Evolutionary conservation across 2,888 invertebrate genomes (phyloP).

Genomic region (Drosophila koepferae): DNA sequence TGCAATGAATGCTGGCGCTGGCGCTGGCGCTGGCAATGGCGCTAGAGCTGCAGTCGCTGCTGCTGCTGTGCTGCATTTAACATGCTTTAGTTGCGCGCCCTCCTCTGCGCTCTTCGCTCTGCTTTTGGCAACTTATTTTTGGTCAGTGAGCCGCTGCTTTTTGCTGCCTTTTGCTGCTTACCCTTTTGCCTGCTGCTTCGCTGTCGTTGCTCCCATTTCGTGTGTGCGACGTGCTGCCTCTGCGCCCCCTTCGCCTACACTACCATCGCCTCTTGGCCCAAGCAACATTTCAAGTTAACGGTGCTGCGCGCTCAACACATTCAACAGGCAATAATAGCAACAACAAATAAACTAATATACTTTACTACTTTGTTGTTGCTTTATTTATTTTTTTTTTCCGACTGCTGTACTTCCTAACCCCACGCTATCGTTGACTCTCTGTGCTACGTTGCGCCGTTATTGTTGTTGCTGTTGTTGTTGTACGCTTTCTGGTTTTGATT

Average conservation of each 20-base stretch:
- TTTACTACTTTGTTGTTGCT: constrained; percentile 13
- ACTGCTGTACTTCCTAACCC: constrained; percentile 3
- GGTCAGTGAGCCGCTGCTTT: constrained; percentile 29
- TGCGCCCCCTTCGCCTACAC: not conserved
- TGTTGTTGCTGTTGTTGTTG: constrained; percentile 41
- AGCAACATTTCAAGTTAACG: constrained; percentile 64
- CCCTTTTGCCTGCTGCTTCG: constrained; percentile 39
- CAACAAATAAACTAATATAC: constrained; percentile 70
- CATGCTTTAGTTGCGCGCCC: constrained; percentile 18
- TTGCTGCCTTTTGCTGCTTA: constrained; percentile 25
- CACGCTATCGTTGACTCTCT: constrained; percentile 18
- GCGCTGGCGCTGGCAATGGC: not conserved
- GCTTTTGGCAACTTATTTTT: constrained; percentile 46
- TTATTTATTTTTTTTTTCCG: not conserved
- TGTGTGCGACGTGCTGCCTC: too few relatives aligned
- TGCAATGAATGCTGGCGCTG: constrained; percentile 40
- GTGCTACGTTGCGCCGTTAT: constrained; percentile 5
- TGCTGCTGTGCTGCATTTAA: constrained; percentile 27
- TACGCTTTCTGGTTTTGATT: constrained; percentile 76
- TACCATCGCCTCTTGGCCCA: constrained; percentile 14
- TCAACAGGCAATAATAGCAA: constrained; percentile 57
- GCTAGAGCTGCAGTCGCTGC: not conserved
- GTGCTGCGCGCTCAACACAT: constrained; percentile 57
- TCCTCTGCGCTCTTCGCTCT: constrained; percentile 10
- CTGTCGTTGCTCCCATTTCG: constrained; percentile 52